Conservation (phyloP, 2,888 invertebrate species). For the Stenodema calcarata region DNA sequence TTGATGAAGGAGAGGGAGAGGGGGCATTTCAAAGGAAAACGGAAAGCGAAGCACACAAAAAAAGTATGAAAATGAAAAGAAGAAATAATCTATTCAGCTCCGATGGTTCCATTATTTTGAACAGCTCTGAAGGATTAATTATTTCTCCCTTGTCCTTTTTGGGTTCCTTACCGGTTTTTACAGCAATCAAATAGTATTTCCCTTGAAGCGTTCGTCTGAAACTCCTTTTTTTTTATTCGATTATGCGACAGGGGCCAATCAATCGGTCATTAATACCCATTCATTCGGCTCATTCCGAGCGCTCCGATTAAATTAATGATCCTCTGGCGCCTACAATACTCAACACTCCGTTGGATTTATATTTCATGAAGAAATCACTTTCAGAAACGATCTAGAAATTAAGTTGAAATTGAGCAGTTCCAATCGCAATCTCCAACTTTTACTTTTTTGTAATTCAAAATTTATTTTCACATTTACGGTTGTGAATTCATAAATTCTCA, state of each 20-base stretch:
- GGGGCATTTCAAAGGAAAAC: not conserved
- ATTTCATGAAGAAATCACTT: not conserved
- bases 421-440: too few relatives aligned
- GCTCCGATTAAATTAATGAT: constrained; percentile 1
- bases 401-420: too few relatives aligned
- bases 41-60: not conserved
- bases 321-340: not conserved
- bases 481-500: too few relatives aligned
- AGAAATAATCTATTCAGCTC: constrained; percentile 42
- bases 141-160: constrained; percentile 15
- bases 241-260: constrained; percentile 8
- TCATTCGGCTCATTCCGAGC: constrained; percentile 18
- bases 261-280: constrained; percentile 24
- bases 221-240: not conserved
- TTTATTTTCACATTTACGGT: too few relatives aligned
- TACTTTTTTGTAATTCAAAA: too few relatives aligned
- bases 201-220: not conserved
- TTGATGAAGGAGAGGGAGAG: not conserved
- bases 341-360: not conserved
- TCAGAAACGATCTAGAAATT: not conserved
- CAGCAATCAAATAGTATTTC: constrained; percentile 36
- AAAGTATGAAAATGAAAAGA: not conserved
- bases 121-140: constrained; percentile 38
- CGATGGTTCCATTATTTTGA: constrained; percentile 42
- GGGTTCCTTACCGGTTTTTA: constrained; percentile 5